Evolutionary conservation across 2,888 invertebrate genomes (phyloP), one percentile per base, ranked within the genome.

Genomic region (Thereva unica): DNA sequence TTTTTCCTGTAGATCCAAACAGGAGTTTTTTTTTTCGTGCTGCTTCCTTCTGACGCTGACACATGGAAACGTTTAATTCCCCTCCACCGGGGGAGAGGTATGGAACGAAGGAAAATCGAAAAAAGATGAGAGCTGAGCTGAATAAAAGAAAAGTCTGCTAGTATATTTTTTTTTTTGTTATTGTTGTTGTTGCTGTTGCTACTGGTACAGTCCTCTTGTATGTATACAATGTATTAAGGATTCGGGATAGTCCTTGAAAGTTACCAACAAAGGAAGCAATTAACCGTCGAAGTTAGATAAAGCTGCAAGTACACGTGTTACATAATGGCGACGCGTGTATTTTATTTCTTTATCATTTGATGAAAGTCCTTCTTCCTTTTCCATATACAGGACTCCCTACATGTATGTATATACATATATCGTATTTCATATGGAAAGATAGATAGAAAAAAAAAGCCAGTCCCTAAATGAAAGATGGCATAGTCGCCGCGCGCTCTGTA

Each of bases 231-330:
- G 23, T 23, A 23, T 23, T 23, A 23, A n/a, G n/a, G 23, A 23
- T 2, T 37, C 61, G 41, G 50, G 50, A 61, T 50, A 61, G 50
- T 61, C 61, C 61, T 61, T 61, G 61, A 61, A 61, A 61, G n/a
- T 50, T 9, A 61, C 9, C 49, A 41, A 61, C 61, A 61, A 61
- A 61, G 61, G 61, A 61, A 61, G 61, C 61, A 61, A 61, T 61
- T 61, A 61, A 61, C 61, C 50, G 34, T 35, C 40, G 40, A 50
- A 49, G 61, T 50, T 50, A 12, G 50, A 35, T 37, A 23, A n/a
- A 42, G n/a, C 34, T 56, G 8, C 55, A 10, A 42, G 42, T 56
- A 37, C 55, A 50, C 45, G 41, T 61, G 61, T 47, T 40, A 40
- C 50, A 41, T 61, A 35, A 42, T 61, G 35, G 61, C 9, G 61